Conservation (phyloP, 2,797 vertebrate genomes). For the Pangasius krempfi region DNA sequence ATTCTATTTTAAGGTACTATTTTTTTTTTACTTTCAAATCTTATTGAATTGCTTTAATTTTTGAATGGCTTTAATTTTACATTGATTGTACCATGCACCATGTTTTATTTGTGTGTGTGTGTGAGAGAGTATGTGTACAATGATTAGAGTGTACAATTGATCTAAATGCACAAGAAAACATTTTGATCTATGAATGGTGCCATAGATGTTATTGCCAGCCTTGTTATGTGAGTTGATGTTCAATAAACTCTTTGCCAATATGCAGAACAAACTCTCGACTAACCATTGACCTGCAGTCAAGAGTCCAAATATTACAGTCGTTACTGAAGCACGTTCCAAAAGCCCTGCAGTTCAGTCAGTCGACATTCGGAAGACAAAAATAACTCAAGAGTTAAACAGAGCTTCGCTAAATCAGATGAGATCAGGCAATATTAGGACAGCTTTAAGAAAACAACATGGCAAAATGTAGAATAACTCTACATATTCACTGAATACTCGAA, state of each 20-base stretch:
- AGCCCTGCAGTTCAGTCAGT: neutral
- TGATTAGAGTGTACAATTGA: neutral
- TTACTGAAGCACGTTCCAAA: slow-evolving; percentile 10
- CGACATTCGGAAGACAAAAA: neutral
- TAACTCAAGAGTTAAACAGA: neutral
- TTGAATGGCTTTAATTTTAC: too few species aligned
- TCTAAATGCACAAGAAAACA: neutral
- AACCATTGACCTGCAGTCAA: slow-evolving; percentile 15
- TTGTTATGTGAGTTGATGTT: neutral
- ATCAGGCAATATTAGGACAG: neutral
- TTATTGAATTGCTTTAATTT: neutral
- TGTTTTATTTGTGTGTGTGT: neutral
- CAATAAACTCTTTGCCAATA: neutral
- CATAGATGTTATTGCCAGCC: neutral
- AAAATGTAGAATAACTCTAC: neutral
- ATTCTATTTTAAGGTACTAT: neutral
- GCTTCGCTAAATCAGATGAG: neutral
- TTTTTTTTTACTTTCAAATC: neutral
- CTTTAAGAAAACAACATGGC: neutral
- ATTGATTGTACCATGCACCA: neutral
- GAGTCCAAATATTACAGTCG: neutral
- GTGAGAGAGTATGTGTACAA: neutral
- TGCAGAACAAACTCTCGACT: slow-evolving; percentile 6
- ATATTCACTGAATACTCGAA: neutral
- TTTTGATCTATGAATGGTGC: neutral